These are phyloP conservation scores for Myotis lucifugus DNA, from an alignment of 2,113 vertebrate species.

Conservation along the genomic window DNA sequence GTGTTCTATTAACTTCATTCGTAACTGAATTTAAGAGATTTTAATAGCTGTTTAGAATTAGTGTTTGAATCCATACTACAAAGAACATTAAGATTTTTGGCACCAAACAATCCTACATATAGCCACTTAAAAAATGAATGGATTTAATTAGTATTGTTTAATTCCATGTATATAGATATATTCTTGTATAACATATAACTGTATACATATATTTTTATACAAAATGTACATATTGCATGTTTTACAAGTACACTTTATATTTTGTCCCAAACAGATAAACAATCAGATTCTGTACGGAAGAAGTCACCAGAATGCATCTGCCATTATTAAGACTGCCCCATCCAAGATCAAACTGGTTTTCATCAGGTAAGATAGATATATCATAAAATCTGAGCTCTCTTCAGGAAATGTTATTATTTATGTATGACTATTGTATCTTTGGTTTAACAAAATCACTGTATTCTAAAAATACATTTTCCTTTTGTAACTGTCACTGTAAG, in stretches of 20 bases:
- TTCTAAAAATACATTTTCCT: not conserved
- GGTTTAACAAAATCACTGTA: not conserved
- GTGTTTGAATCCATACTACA: not conserved
- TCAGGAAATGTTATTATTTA: not conserved
- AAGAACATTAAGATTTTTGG: slow-evolving; percentile 25
- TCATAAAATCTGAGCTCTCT: not conserved
- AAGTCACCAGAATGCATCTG: slow-evolving; percentile 98
- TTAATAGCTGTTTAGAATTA: slow-evolving; percentile 1
- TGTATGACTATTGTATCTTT: not conserved
- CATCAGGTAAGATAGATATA: slow-evolving; percentile 89
- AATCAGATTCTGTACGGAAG: slow-evolving; percentile 95
- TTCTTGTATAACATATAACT: not conserved
- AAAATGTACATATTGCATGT: not conserved
- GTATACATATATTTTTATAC: not conserved
- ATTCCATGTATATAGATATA: not conserved
- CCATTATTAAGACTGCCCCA: slow-evolving; percentile 94
- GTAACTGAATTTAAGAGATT: slow-evolving; percentile 17
- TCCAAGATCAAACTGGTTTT: slow-evolving; percentile 94
- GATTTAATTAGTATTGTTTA: not conserved
- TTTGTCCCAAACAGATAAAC: slow-evolving; percentile 90
- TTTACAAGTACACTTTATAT: slow-evolving; percentile 49
- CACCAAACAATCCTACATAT: not conserved
- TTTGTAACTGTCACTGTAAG: slow-evolving; percentile 19
- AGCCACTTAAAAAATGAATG: not conserved
- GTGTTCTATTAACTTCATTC: not conserved